A percentile compares a stretch with the other conserved stretches of the same genome.
phyloP scores from a whole-genome alignment of 2,797 vertebrate genomes.

The Enteromius afrohamiltoni region DNA sequence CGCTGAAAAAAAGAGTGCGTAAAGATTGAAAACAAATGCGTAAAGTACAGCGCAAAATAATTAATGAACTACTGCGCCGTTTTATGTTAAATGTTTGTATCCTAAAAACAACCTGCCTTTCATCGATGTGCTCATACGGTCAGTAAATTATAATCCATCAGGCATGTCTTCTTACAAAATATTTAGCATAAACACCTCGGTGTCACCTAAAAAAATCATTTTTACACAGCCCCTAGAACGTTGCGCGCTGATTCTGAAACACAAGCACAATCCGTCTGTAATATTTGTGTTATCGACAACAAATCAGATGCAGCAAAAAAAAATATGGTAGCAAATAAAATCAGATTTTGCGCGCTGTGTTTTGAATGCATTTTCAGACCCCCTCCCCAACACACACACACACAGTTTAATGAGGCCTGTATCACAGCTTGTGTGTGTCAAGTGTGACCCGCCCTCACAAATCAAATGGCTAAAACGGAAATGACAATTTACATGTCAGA shows the following conservation, averaged over 20 bases:
- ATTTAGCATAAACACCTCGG: neutral
- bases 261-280: neutral
- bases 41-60: neutral
- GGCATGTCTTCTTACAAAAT: neutral
- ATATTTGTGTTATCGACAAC: neutral
- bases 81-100: neutral
- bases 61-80: neutral
- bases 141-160: neutral
- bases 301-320: neutral
- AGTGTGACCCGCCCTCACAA: constrained; percentile 45
- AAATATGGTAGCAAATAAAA: constrained; percentile 3
- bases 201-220: neutral
- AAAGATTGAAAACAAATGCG: neutral
- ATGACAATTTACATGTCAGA: constrained; percentile 55
- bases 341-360: neutral
- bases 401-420: constrained; percentile 58
- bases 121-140: neutral
- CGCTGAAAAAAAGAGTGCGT: constrained; percentile 7
- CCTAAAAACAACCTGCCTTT: neutral
- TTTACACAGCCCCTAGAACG: constrained; percentile 1
- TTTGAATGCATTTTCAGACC: constrained; percentile 4
- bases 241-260: neutral
- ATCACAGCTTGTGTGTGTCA: constrained; percentile 45
- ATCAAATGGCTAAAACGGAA: constrained; percentile 46
- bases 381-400: constrained; percentile 24